Conservation (phyloP, 2,113 vertebrate genomes). For the Nematolebias whitei region DNA sequence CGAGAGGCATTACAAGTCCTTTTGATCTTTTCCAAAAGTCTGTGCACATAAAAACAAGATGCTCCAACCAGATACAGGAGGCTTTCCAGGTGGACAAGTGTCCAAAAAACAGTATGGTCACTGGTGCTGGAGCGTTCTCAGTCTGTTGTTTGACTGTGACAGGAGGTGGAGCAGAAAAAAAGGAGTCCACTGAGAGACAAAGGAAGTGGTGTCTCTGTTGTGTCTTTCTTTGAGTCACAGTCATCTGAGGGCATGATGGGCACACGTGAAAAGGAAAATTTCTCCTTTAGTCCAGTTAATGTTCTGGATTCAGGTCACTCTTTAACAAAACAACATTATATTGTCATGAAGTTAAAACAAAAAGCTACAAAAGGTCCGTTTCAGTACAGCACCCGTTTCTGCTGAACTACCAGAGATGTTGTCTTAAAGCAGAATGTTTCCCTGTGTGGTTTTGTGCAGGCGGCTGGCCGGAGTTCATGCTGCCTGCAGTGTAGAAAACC, state of each 20-base stretch:
- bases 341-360: background rate
- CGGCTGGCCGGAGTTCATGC: constrained; percentile 1
- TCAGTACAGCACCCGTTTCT: constrained; percentile 20
- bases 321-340: background rate
- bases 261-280: background rate
- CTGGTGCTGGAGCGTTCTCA: background rate
- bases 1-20: background rate
- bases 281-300: background rate
- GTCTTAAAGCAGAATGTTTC: constrained; percentile 31
- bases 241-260: background rate
- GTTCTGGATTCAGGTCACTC: background rate
- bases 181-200: constrained; percentile 26
- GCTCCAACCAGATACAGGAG: background rate
- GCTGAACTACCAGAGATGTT: background rate
- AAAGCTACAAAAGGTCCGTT: background rate
- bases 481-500: background rate
- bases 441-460: constrained; percentile 40
- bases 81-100: background rate
- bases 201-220: constrained; percentile 49
- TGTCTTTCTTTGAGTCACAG: background rate
- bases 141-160: constrained; percentile 3
- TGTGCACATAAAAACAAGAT: constrained; percentile 9
- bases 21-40: constrained; percentile 3
- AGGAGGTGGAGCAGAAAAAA: constrained; percentile 14
- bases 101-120: background rate